Evolutionary conservation across 2,797 vertebrate species (phyloP).

Genomic region (Danionella dracula): DNA sequence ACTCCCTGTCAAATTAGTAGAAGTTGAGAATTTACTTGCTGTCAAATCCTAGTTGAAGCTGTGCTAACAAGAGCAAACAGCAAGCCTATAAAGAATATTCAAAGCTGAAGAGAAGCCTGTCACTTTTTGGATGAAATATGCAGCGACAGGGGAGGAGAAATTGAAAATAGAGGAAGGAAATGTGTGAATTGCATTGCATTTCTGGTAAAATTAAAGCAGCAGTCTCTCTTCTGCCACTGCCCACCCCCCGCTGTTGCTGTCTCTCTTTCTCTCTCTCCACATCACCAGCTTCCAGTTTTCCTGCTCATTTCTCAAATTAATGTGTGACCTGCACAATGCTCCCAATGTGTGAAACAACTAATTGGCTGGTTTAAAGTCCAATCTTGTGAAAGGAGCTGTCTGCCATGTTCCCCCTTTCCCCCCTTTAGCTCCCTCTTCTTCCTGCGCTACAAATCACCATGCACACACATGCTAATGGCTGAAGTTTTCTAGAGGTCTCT

Average conservation of each 20-base stretch:
- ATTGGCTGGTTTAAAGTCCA: slow-evolving; percentile 48
- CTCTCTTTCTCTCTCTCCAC: slow-evolving; percentile 17
- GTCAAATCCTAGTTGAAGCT: slow-evolving; percentile 31
- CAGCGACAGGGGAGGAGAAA: slow-evolving; percentile 5
- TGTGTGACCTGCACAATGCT: slow-evolving; percentile 44
- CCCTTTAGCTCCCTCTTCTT: not conserved
- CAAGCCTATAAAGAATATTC: slow-evolving; percentile 25
- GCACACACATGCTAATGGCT: slow-evolving; percentile 39
- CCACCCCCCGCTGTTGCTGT: not conserved
- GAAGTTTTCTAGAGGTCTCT: slow-evolving; percentile 41
- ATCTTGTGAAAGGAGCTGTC: slow-evolving; percentile 40
- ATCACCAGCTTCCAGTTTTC: slow-evolving; percentile 36
- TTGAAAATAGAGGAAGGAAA: slow-evolving; percentile 10
- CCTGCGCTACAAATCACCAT: slow-evolving; percentile 34
- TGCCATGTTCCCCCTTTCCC: slow-evolving; percentile 4
- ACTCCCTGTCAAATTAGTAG: slow-evolving; percentile 20
- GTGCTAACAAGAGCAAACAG: slow-evolving; percentile 33
- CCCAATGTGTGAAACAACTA: slow-evolving; percentile 44
- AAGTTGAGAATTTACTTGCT: slow-evolving; percentile 39
- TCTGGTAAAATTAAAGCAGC: slow-evolving; percentile 38
- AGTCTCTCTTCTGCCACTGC: slow-evolving; percentile 5
- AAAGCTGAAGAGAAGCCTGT: slow-evolving; percentile 27
- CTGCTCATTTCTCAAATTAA: slow-evolving; percentile 46
- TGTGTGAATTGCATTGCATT: slow-evolving; percentile 34
- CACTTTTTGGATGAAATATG: slow-evolving; percentile 26